Evolutionary conservation across 2,797 vertebrate genomes (phyloP).

Genomic region (Erpetoichthys calabaricus): DNA sequence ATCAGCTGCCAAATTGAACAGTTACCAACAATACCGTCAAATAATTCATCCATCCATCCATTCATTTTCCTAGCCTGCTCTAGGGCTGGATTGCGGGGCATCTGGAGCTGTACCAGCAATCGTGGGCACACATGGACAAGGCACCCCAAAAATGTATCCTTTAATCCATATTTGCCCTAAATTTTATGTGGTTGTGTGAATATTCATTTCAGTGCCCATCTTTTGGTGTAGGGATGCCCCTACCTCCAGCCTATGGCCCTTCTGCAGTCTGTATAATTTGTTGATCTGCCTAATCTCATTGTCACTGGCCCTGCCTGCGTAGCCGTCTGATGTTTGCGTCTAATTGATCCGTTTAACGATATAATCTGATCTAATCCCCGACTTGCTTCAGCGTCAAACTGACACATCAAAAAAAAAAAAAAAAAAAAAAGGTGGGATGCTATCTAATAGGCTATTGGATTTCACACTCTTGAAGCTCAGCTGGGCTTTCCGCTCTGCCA

Average conservation of each 20-base stretch:
- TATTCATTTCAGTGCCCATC: no score
- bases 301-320: slow-evolving; percentile 38
- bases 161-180: no score
- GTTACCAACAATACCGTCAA: no score
- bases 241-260: neutral
- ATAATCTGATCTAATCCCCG: slow-evolving; percentile 66
- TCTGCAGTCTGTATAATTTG: neutral
- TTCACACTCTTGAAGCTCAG: slow-evolving; percentile 34
- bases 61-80: no score
- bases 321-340: slow-evolving; percentile 55
- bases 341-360: slow-evolving; percentile 61
- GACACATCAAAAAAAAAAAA: slow-evolving; percentile 3
- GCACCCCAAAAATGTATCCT: no score
- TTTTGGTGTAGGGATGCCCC: no score
- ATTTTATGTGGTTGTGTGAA: no score
- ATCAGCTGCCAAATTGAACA: no score
- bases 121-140: no score
- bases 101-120: no score
- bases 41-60: no score
- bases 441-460: slow-evolving; percentile 56
- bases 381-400: slow-evolving; percentile 32
- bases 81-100: no score
- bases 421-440: neutral
- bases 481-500: slow-evolving; percentile 31
- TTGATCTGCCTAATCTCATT: slow-evolving; percentile 41